Percentiles rank a stretch among this genome's conserved stretches.
phyloP scores from a whole-genome alignment of 2,113 vertebrate species.

The Aspiorhynchus laticeps region DNA sequence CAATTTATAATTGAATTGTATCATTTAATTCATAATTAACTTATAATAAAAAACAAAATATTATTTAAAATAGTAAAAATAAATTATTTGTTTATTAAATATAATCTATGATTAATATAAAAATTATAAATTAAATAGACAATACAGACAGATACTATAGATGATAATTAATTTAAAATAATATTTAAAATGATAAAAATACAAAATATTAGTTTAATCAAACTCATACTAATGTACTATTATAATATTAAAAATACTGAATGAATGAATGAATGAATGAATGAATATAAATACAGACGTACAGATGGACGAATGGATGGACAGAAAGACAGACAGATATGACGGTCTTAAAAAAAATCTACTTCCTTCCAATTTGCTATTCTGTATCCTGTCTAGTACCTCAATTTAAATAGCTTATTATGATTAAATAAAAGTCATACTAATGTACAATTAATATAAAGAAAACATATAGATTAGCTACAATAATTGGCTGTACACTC shows the following conservation, averaged over 20 bases:
- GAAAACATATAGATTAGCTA: neutral
- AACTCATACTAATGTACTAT: neutral
- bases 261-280: neutral
- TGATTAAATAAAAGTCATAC: no score
- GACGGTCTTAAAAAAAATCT: no score
- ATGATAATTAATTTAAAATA: no score
- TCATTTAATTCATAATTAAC: neutral
- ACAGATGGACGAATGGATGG: no score
- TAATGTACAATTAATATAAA: neutral
- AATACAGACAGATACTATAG: no score
- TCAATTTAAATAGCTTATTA: no score
- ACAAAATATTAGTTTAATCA: neutral
- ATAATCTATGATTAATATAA: no score
- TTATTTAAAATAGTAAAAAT: neutral
- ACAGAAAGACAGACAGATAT: no score
- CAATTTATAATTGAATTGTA: neutral
- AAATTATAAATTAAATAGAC: no score
- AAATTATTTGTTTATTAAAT: neutral
- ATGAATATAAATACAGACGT: neutral
- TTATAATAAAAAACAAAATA: neutral
- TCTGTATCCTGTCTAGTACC: no score
- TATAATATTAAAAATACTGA: no score
- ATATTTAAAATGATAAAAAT: neutral
- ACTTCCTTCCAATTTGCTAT: no score
- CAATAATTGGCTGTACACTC: neutral